These are phyloP conservation scores for Synergus laeviventris DNA, from an alignment of 2,888 invertebrate genomes.

Conservation along the genomic window DNA sequence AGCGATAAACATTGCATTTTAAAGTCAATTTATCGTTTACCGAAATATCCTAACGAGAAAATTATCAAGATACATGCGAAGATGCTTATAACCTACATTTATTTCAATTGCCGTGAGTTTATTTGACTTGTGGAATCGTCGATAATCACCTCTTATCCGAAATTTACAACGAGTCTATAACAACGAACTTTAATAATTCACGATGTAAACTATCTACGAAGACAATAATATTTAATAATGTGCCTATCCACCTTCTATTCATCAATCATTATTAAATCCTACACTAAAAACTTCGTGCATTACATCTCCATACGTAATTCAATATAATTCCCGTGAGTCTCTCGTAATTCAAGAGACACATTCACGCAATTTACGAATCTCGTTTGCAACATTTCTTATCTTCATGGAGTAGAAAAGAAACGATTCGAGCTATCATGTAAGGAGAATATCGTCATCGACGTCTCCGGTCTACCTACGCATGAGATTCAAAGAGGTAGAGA, in stretches of 20 bases:
- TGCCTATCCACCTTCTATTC: not conserved
- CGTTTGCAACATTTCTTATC: slow-evolving; percentile 11
- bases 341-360: slow-evolving; percentile 19
- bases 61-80: slow-evolving; percentile 32
- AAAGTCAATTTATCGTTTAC: slow-evolving; percentile 35
- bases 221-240: slow-evolving; percentile 9
- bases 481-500: slow-evolving; percentile 3
- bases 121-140: slow-evolving; percentile 21
- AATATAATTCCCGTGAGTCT: slow-evolving; percentile 5
- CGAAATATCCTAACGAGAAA: slow-evolving; percentile 35
- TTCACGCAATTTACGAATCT: slow-evolving; percentile 5
- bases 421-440: slow-evolving; percentile 6
- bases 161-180: slow-evolving; percentile 20
- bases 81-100: slow-evolving; percentile 25
- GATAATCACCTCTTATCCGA: slow-evolving; percentile 20
- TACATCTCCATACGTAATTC: slow-evolving; percentile 23
- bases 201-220: not conserved
- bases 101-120: slow-evolving; percentile 27
- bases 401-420: slow-evolving; percentile 16
- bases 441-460: slow-evolving; percentile 25
- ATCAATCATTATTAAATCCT: slow-evolving; percentile 34
- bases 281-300: not conserved
- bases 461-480: slow-evolving; percentile 37
- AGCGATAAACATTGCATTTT: not conserved
- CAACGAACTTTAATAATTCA: slow-evolving; percentile 32